Evolutionary conservation across 1,140 invertebrate genomes (phyloP), one percentile per base, ranked within the genome.

Genomic region (Cydia splendana): DNA sequence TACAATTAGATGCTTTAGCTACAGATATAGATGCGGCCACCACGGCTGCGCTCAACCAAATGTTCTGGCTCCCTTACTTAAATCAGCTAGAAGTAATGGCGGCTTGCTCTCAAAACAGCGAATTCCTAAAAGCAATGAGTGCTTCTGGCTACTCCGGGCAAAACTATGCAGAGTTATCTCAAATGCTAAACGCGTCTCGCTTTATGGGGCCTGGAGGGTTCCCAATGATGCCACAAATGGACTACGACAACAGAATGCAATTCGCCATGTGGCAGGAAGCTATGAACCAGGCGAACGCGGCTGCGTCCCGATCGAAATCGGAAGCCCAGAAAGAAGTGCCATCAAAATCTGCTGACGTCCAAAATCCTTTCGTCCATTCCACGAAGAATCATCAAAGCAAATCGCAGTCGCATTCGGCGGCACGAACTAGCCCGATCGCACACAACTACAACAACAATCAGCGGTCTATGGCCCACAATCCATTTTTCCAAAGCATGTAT

Each of bases 21-120:
- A 94, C 93, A 38, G 95, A 96, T 75, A 94, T 95, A 71, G 95
- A 96, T 85, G 94, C 95, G 28, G 95, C 95, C 0, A 95, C 95
- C 1, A 93, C 95, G 51, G 95, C 95, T 12, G 94, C 95, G 2
- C 91, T 96, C n/a, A 95, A 95, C 83, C 95, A 96, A 84, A 95
- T 96, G 95, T 82, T 96, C 38, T 96, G 95, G 95, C 82, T 96
- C 45, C 95, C 95, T 2, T 96, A 96, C 81, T 89, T 96, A 28
- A 95, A 94, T 77, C 95, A 96, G 84, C 86, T 96, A 15, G 92
- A 94, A 76, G 91, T 91, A 0, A 90, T 93, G 82, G 87, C 89
- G n/a, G 90, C 90, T 2, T 93, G 92, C 76, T 91, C 92, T 24
- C 92, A 93, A 79, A 94, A 92, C 65, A 89, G 89, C 80, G 92